Evolutionary conservation across 1,140 invertebrate species (phyloP), one percentile per base, ranked within the genome.

Genomic region (Sipha flava): DNA sequence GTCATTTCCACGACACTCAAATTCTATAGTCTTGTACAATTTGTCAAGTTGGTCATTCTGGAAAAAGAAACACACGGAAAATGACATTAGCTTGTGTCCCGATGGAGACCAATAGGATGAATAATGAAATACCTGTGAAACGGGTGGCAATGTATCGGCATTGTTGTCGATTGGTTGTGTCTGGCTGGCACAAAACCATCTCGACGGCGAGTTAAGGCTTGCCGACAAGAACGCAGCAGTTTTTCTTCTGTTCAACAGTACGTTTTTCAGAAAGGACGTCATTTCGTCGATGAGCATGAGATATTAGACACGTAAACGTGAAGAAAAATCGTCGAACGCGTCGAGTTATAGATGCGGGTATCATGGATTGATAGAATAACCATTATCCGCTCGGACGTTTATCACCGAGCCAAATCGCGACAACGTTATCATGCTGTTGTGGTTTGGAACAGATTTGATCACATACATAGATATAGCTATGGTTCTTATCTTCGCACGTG

Each of bases 1-100:
- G 85, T 98, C 95, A 85, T 96, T 92, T 45, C 93, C 92, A 84
- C 91, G 88, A 49, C 96, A 88, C 88, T 98, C 95, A 81, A 98
- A 85, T 85, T 95, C 91, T n/a, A 98, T 85, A 82, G 88, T 89
- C 85, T 92, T 94, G 83, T 90, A 96, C 14, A 96, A 86, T 85
- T 92, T 93, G 84, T 97, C 95, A 6, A 86, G 83, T 85, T 89
- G 87, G 31, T 82, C 79, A 4, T 29, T 2, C 64, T 68, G 16
- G 29, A 57, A 26, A 16, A 14, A 6, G 6, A 26, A 31, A 31
- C 18, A 31, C 4, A 29, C 26, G 4, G 14, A 31, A 31, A 3
- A 16, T 1, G 6, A 59, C 23, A 6, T 10, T 57, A 12, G 16
- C 14, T 1, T 4, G 5, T 59, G 5, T 29, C 1, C 26, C 14